phyloP scores from a whole-genome alignment of 2,113 vertebrate species.

The Psilopogon haemacephalus region DNA sequence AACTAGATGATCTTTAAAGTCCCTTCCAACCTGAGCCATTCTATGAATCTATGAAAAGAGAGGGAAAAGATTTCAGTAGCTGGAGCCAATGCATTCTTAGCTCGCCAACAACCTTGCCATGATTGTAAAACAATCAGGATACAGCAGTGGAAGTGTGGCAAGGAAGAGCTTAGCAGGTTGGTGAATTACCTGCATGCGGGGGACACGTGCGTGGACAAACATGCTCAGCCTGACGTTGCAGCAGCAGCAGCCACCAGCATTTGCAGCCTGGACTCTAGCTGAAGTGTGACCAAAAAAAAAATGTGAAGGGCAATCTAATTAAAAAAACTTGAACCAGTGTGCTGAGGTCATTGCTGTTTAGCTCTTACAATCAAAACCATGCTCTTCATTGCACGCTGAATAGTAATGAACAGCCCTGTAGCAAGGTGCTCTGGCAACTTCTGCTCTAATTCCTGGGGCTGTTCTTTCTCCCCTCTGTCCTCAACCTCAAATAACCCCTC shows the following conservation, averaged over 20 bases:
- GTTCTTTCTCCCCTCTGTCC: background rate
- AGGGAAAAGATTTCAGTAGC: background rate
- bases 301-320: constrained; percentile 29
- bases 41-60: background rate
- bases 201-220: background rate
- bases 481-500: background rate
- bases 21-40: too few species aligned
- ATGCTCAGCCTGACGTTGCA: background rate
- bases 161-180: background rate
- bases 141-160: background rate
- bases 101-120: fast-evolving
- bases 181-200: constrained; percentile 4
- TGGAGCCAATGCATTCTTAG: background rate
- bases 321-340: background rate
- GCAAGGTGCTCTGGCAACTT: background rate
- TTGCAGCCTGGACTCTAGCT: background rate
- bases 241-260: background rate
- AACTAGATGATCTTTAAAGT: too few species aligned
- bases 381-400: background rate
- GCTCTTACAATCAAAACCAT: background rate
- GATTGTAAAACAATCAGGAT: background rate
- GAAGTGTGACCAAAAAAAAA: background rate
- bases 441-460: background rate
- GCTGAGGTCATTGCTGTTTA: background rate
- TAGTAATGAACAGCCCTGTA: background rate